These are phyloP conservation scores for Sander lucioperca DNA, from an alignment of 2,113 vertebrate genomes.

Conservation along the genomic window DNA sequence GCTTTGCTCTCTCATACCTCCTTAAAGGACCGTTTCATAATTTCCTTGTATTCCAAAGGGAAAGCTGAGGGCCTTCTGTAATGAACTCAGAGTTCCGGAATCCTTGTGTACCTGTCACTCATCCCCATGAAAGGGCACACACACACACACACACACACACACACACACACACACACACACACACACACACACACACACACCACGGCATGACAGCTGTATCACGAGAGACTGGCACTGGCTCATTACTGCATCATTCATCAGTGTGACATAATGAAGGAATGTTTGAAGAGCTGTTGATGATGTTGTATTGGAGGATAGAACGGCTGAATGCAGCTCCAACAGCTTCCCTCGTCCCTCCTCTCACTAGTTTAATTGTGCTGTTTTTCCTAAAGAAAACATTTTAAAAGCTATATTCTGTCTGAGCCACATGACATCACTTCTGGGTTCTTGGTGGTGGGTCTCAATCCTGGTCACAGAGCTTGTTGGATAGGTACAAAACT, in stretches of 20 bases:
- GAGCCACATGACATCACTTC: slow-evolving; percentile 1
- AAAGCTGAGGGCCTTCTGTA: slow-evolving; percentile 51
- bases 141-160: slow-evolving; percentile 24
- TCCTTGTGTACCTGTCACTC: slow-evolving; percentile 68
- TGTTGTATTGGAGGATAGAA: slow-evolving; percentile 52
- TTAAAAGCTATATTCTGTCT: slow-evolving; percentile 17
- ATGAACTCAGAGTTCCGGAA: slow-evolving; percentile 61
- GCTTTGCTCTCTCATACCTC: slow-evolving; percentile 53
- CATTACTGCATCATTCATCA: slow-evolving; percentile 74
- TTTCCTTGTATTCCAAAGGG: slow-evolving; percentile 55
- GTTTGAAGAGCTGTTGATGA: slow-evolving; percentile 66
- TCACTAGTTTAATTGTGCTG: slow-evolving; percentile 1
- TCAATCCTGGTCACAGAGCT: background rate
- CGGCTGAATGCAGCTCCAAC: slow-evolving; percentile 30
- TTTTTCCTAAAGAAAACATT: slow-evolving; percentile 4
- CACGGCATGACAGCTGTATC: slow-evolving; percentile 62
- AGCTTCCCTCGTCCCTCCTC: background rate
- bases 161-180: slow-evolving; percentile 25
- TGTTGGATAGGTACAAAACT: background rate
- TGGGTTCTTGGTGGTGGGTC: background rate
- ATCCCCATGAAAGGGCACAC: slow-evolving; percentile 40
- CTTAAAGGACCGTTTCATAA: slow-evolving; percentile 58
- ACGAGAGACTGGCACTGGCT: slow-evolving; percentile 55
- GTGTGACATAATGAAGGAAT: slow-evolving; percentile 69
- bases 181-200: background rate